These are phyloP conservation scores for Urocyon cinereoargenteus DNA, from an alignment of 2,797 vertebrate genomes.

Conservation along the genomic window DNA sequence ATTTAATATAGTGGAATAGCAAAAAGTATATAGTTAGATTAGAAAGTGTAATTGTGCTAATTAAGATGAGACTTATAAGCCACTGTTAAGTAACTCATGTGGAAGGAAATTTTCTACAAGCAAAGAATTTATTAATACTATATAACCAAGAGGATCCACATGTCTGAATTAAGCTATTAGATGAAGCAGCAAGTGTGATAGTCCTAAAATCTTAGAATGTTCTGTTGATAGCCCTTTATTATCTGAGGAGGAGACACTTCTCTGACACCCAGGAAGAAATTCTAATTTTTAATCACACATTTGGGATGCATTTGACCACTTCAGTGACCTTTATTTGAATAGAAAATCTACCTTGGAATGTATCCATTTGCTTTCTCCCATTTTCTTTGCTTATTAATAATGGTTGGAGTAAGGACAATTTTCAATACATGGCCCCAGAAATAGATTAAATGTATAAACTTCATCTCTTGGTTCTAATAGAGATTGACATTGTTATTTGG, in stretches of 20 bases:
- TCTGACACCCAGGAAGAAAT: not conserved
- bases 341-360: not conserved
- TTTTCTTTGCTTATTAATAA: not conserved
- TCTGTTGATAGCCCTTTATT: not conserved
- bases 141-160: not conserved
- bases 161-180: not conserved
- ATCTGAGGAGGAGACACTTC: not conserved
- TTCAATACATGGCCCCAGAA: not conserved
- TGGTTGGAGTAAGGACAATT: not conserved
- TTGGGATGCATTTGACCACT: not conserved
- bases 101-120: not conserved
- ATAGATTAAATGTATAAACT: not conserved
- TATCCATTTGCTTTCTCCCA: not conserved
- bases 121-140: not conserved
- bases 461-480: not conserved
- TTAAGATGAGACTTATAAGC: not conserved
- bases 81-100: not conserved
- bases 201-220: not conserved
- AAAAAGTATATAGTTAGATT: not conserved
- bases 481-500: not conserved
- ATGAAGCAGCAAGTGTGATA: not conserved
- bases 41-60: not conserved
- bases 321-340: not conserved
- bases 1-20: not conserved
- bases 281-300: not conserved